Evolutionary conservation across 2,113 vertebrate species (phyloP), one percentile per base, ranked within the genome.

Genomic region (Tursiops truncatus): DNA sequence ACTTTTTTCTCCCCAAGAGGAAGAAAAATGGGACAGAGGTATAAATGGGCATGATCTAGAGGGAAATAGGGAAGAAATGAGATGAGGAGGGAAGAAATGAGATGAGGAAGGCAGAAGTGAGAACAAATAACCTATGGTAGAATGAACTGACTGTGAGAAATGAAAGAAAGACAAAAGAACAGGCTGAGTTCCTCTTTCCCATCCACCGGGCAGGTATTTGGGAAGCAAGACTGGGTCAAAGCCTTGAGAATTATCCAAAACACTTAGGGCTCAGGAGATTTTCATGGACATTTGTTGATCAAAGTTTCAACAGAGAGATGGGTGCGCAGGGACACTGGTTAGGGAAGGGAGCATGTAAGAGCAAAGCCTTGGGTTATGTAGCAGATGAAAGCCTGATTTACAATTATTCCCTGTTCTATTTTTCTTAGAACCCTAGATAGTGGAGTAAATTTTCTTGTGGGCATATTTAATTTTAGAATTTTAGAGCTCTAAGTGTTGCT

Each of bases 301-400:
- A 17, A 31, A 80, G 15, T 36, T 20, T 26, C 36, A 7, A 26
- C 38, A 70, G 23, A 41, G n/a, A 33, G 33, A 44, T 18, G 20
- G 3, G 13, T 23, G 23, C 12, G 0, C 0, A 5, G 11, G 18
- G 21, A 38, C 23, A 6, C 0, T 2, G 31, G 6, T 1, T 1
- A 14, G 11, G 28, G 25, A 41, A 1, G 86, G 50, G 38, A n/a
- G 0, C 8, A 14, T 31, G 10, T 17, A 67, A 21, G 33, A 28
- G 3, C 12, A 28, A 1, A 28, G 15, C 11, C 18, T 73, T 18
- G 70, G 23, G 18, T 7, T 28, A 9, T 7, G 3, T 0, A 70
- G 38, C 23, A 81, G 31, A 17, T 47, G 21, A 86, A 7, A 94
- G 17, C 23, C 9, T 80, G 23, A 60, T 50, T 50, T 38, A n/a